phyloP scores from a whole-genome alignment of 2,797 vertebrate species.

The Allobates femoralis region DNA sequence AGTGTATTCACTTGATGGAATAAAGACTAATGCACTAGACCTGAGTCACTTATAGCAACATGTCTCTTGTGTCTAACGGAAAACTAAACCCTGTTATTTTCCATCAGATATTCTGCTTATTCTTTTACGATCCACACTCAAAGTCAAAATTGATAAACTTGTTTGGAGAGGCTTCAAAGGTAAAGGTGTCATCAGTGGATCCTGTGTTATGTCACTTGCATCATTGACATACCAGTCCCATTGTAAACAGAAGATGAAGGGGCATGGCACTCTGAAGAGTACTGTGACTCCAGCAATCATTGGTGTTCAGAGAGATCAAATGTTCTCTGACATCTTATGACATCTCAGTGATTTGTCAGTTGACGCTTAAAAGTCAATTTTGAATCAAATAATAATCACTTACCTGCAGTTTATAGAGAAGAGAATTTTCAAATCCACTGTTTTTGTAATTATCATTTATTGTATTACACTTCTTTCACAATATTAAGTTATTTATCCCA shows the following conservation, averaged over 20 bases:
- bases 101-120: not conserved
- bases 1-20: not conserved
- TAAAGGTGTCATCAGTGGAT: not conserved
- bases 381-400: too few species aligned
- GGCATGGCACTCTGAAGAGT: not conserved
- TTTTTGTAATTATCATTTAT: too few species aligned
- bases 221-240: not conserved
- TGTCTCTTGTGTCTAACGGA: not conserved
- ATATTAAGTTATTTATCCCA: too few species aligned
- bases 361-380: not conserved
- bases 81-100: not conserved
- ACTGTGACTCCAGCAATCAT: not conserved
- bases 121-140: not conserved
- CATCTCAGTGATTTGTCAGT: not conserved
- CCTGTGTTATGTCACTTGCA: not conserved
- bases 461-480: too few species aligned
- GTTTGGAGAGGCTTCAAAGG: not conserved
- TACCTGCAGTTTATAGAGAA: too few species aligned
- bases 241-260: not conserved
- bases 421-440: too few species aligned
- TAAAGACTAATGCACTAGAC: not conserved
- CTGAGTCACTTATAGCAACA: not conserved
- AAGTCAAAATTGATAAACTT: not conserved
- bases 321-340: not conserved
- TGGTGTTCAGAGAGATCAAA: not conserved